Conservation (phyloP, 1,140 invertebrate species). For the Cydia strobilella region DNA sequence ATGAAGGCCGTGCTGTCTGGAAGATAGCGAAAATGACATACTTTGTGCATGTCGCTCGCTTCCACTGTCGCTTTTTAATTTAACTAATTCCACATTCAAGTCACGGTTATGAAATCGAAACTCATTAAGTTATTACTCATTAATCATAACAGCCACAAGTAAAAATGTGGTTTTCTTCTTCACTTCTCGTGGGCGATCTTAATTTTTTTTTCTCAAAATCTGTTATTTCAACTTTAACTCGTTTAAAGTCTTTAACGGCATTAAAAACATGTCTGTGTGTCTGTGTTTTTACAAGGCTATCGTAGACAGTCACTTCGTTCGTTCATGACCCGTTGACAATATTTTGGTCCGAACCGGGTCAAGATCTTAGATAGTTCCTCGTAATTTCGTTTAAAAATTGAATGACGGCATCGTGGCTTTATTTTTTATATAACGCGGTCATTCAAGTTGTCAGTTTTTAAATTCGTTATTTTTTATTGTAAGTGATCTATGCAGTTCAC, state of each 20-base stretch:
- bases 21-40: conserved; percentile 76
- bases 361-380: conserved; percentile 73
- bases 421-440: background rate
- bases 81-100: conserved; percentile 74
- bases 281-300: conserved; percentile 61
- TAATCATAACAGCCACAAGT: conserved; percentile 33
- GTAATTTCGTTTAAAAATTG: conserved; percentile 61
- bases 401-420: conserved; percentile 45
- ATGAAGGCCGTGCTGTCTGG: conserved; percentile 68
- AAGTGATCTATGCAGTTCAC: too few species aligned
- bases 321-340: conserved; percentile 75
- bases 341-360: conserved; percentile 74
- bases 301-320: conserved; percentile 64
- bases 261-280: background rate
- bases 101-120: conserved; percentile 75
- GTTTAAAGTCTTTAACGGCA: background rate
- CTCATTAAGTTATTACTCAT: conserved; percentile 61
- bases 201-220: background rate
- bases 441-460: background rate
- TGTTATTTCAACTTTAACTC: too few species aligned
- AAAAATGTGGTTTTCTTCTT: conserved; percentile 12
- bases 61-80: conserved; percentile 69
- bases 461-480: too few species aligned
- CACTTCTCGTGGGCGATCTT: background rate
- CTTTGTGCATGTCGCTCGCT: conserved; percentile 52